Evolutionary conservation across 2,113 vertebrate species (phyloP).

Genomic region (Peucedramus taeniatus): DNA sequence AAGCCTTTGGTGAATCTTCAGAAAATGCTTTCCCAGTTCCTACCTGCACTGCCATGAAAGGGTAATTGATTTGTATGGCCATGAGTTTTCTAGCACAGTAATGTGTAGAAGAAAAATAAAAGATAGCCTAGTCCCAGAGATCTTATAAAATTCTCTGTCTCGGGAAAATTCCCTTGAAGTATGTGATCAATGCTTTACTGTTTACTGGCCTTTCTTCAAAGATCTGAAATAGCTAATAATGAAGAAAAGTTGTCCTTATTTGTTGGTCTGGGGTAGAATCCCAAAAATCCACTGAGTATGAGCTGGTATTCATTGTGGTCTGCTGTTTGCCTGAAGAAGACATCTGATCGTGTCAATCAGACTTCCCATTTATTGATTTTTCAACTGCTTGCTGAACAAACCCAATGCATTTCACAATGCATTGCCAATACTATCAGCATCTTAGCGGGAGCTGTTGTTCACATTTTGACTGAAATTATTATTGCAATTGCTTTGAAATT

Average conservation of each 20-base stretch:
- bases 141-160: neutral
- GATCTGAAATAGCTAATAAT: neutral
- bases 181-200: neutral
- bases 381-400: slow-evolving; percentile 33
- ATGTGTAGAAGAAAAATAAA: neutral
- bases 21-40: neutral
- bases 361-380: slow-evolving; percentile 33
- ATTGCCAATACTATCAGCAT: slow-evolving; percentile 5
- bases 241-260: neutral
- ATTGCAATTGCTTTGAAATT: slow-evolving; percentile 51
- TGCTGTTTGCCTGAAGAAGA: slow-evolving; percentile 21
- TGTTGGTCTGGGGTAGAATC: neutral
- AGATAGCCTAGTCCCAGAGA: neutral
- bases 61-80: neutral
- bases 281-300: neutral
- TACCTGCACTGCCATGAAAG: neutral
- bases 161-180: neutral
- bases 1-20: neutral
- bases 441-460: slow-evolving; percentile 20
- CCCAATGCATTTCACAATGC: neutral
- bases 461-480: slow-evolving; percentile 41
- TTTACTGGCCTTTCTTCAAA: neutral
- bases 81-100: neutral
- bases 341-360: slow-evolving; percentile 13
- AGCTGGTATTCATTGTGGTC: neutral